Percentiles rank a stretch among this genome's conserved stretches.
Conservation (phyloP, 2,797 vertebrate genomes). For the Tenualosa ilisha region DNA sequence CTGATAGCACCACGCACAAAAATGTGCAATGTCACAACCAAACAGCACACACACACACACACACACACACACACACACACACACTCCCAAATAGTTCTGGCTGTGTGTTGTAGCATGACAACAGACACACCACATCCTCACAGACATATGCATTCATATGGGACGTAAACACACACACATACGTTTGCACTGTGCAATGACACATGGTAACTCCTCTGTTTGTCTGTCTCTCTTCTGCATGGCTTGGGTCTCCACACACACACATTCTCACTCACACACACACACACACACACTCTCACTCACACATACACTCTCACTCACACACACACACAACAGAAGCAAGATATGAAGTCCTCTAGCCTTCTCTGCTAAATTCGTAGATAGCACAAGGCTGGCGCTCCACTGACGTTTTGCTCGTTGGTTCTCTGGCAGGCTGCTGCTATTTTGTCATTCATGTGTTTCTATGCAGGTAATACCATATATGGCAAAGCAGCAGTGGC, state of each 20-base stretch:
- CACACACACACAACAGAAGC: neutral
- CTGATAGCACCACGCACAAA: neutral
- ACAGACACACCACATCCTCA: neutral
- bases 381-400: too few relatives aligned
- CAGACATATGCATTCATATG: neutral
- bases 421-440: too few relatives aligned
- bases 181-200: too few relatives aligned
- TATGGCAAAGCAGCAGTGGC: too few relatives aligned
- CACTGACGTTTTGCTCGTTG: too few relatives aligned
- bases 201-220: too few relatives aligned
- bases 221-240: too few relatives aligned
- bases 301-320: neutral
- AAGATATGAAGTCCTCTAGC: too few relatives aligned
- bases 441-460: too few relatives aligned
- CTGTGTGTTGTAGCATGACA: neutral
- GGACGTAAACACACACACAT: too few relatives aligned
- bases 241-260: neutral
- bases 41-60: neutral
- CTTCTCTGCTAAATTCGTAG: neutral
- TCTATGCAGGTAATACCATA: too few relatives aligned
- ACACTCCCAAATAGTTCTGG: neutral
- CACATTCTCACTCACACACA: neutral
- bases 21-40: neutral
- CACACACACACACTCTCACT: neutral
- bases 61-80: constrained; percentile 10